Evolutionary conservation across 2,888 invertebrate species (phyloP), one percentile per base, ranked within the genome.

Genomic region (Trachelus troglodyta): DNA sequence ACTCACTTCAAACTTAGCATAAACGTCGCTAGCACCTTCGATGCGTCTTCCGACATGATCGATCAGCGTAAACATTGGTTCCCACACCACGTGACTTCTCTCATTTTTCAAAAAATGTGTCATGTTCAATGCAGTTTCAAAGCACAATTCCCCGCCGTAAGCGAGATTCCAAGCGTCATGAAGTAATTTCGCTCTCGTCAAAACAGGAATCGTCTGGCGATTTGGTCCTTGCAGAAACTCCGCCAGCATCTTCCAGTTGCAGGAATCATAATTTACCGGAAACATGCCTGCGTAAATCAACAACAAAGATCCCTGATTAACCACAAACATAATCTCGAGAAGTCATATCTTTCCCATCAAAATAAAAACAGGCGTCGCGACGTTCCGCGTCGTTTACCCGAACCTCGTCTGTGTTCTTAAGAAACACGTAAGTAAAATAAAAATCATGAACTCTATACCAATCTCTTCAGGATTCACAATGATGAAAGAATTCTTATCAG

Each of bases 391-490:
- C 40, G 15, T 40, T 40, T 40, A 15, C 1, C 4, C 12, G 12
- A 40, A 40, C 15, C 40, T 15, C 40, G 15, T 15, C 4, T 15
- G 15, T 15, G 15, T 37, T 37, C 37, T 77, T 69, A 76, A 40
- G 3, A 40, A 6, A 34, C 34, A 34, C 34, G 9, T 15, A 15
- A 40, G 4, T 40, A 15, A 15, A 40, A 40, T 6, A 40, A 15
- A 1, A 40, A 40, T 40, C 15, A 40, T 6, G 6, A 15, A 40
- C 15, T n/a, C 85, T 91, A 89, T 87, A 95, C 96, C 96, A 81
- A 96, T 96, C 92, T 97, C 97, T 87, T 97, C 96, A 9, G 96
- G 95, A 91, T 97, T 97, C 0, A 97, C 93, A 77, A 97, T 95
- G 75, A 97, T 93, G 87, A 96, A 97, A 76, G 94, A 90, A 75